Conservation (phyloP, 2,888 invertebrate genomes). For the Oscheius sp. region DNA sequence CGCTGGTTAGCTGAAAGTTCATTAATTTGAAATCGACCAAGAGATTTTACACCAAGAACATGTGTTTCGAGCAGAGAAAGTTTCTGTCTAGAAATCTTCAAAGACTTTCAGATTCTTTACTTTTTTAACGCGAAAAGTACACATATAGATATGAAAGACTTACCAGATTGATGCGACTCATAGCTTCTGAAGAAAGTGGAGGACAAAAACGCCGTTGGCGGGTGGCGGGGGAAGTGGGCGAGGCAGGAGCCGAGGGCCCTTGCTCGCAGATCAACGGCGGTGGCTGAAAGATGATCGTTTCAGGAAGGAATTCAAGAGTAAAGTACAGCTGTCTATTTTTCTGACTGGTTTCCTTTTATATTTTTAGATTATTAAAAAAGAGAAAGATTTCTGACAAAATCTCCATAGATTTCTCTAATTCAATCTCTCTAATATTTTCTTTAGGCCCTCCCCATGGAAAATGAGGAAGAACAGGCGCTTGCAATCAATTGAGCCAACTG, state of each 20-base stretch:
- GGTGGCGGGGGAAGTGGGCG: slow-evolving; percentile 59
- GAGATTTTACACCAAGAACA: not conserved
- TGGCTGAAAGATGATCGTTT: slow-evolving; percentile 48
- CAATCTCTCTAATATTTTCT: no score
- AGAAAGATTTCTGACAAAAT: no score
- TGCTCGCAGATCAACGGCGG: slow-evolving; percentile 68
- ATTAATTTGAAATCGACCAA: not conserved
- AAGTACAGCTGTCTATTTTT: not conserved
- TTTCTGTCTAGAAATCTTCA: not conserved
- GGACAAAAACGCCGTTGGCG: slow-evolving; percentile 47
- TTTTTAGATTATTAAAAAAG: no score
- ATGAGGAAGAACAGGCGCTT: not conserved
- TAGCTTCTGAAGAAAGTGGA: slow-evolving; percentile 65
- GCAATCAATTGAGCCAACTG: slow-evolving; percentile 21
- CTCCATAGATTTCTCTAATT: no score
- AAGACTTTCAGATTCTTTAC: not conserved
- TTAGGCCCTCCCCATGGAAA: no score
- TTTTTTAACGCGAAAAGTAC: not conserved
- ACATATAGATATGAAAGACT: not conserved
- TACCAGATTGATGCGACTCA: slow-evolving; percentile 67
- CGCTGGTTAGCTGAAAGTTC: slow-evolving; percentile 52
- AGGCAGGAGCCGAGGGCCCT: slow-evolving; percentile 66
- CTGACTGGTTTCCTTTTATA: no score
- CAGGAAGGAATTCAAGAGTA: not conserved
- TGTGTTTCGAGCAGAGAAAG: not conserved